A percentile compares a stretch with the other conserved stretches of the same genome.
phyloP scores from a whole-genome alignment of 2,888 invertebrate species.

The Rhabditoides inermis region DNA sequence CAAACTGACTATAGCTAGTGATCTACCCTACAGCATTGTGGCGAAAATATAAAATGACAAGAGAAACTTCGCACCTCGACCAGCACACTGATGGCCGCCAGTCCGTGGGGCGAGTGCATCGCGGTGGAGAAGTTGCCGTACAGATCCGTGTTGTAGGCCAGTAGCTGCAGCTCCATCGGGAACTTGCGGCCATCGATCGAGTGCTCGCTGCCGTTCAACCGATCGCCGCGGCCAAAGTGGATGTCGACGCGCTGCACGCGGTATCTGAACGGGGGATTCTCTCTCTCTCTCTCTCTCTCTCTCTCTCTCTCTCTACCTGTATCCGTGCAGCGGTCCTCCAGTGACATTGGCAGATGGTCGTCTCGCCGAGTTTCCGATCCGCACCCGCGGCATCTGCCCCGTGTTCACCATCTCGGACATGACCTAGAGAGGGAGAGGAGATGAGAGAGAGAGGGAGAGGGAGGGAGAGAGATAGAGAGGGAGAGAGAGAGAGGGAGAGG shows the following conservation, averaged over 20 bases:
- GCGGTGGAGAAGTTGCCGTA: slow-evolving; percentile 92
- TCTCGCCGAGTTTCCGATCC: slow-evolving; percentile 26
- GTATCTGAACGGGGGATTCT: slow-evolving; percentile 8
- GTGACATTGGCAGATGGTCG: slow-evolving; percentile 65
- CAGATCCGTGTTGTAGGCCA: slow-evolving; percentile 91
- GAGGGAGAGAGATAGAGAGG: too few species aligned
- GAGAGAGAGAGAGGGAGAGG: too few species aligned
- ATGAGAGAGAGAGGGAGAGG: too few species aligned
- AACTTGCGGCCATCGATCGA: slow-evolving; percentile 88
- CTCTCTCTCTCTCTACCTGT: too few species aligned
- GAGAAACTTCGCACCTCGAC: slow-evolving; percentile 69
- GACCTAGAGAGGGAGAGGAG: slow-evolving; percentile 19
- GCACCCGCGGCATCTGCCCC: slow-evolving; percentile 39
- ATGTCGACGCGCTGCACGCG: slow-evolving; percentile 38
- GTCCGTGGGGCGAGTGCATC: slow-evolving; percentile 81
- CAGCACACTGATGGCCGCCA: slow-evolving; percentile 83
- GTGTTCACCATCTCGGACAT: slow-evolving; percentile 33
- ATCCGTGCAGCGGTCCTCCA: slow-evolving; percentile 30
- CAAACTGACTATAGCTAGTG: too few species aligned
- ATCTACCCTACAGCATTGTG: too few species aligned
- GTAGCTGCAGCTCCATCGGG: slow-evolving; percentile 96
- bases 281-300: too few species aligned
- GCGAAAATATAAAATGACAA: too few species aligned
- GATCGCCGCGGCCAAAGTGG: slow-evolving; percentile 82
- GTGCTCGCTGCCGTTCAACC: slow-evolving; percentile 81